Percentiles rank a stretch among this genome's conserved stretches.
Evolutionary conservation across 2,888 invertebrate genomes (phyloP).

Genomic region (Drosophila mettleri): DNA sequence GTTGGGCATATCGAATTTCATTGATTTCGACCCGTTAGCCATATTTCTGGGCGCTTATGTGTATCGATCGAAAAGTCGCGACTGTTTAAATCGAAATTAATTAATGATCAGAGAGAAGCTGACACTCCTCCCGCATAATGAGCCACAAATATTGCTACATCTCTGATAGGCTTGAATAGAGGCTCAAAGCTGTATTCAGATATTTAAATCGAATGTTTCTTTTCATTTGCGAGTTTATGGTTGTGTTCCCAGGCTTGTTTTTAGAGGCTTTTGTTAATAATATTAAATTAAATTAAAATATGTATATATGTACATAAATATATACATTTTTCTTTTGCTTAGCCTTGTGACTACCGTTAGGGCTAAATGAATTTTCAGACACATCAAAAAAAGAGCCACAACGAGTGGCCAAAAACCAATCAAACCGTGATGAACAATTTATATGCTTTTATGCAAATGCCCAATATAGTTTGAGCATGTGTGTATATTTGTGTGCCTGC

Average conservation of each 20-base stretch:
- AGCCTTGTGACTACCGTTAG: constrained; percentile 72
- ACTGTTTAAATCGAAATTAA: constrained; percentile 74
- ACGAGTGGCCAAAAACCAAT: constrained; percentile 60
- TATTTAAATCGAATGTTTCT: constrained; percentile 25
- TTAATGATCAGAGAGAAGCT: constrained; percentile 69
- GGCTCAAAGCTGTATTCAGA: constrained; percentile 22
- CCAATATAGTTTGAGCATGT: constrained; percentile 20
- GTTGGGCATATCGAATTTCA: constrained; percentile 78
- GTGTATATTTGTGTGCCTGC: constrained; percentile 25
- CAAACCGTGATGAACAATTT: constrained; percentile 73
- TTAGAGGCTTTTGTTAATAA: constrained; percentile 73
- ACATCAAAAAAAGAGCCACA: constrained; percentile 56
- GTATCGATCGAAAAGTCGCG: constrained; percentile 64
- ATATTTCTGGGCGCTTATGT: constrained; percentile 43
- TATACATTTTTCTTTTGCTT: constrained; percentile 42
- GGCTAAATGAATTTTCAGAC: constrained; percentile 68
- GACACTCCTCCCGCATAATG: constrained; percentile 80
- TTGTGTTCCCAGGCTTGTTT: constrained; percentile 73
- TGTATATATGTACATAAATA: constrained; percentile 42
- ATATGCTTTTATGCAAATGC: constrained; percentile 76
- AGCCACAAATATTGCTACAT: constrained; percentile 57
- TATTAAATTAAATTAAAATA: constrained; percentile 77
- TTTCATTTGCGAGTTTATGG: constrained; percentile 51
- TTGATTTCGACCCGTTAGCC: constrained; percentile 73
- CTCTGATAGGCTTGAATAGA: constrained; percentile 40